phyloP scores from a whole-genome alignment of 2,888 invertebrate genomes.

The Ectobius pallidus region DNA sequence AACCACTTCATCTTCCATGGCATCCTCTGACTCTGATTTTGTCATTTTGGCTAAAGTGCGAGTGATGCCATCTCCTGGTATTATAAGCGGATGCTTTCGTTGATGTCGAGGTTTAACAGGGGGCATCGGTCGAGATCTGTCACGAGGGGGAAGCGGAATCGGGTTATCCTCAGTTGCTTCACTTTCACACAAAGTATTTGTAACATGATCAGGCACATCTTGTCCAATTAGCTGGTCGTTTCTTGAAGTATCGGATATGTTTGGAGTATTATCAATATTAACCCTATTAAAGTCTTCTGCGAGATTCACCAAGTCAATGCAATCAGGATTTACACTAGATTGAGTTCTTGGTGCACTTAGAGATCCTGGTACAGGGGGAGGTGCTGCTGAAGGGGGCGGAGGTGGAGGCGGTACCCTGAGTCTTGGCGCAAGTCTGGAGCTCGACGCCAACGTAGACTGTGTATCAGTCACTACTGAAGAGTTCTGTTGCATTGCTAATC shows the following conservation, averaged over 20 bases:
- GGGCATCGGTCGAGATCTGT: slow-evolving; percentile 68
- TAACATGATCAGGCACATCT: too few relatives aligned
- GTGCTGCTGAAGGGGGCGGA: slow-evolving; percentile 48
- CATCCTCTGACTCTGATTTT: slow-evolving; percentile 17
- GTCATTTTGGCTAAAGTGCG: slow-evolving; percentile 43
- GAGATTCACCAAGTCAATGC: too few relatives aligned
- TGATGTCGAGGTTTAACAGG: slow-evolving; percentile 74
- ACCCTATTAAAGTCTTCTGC: not conserved
- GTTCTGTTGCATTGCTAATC: slow-evolving; percentile 33
- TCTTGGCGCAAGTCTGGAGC: slow-evolving; percentile 27
- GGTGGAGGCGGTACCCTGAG: slow-evolving; percentile 49
- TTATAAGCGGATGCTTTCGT: slow-evolving; percentile 80
- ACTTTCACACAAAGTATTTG: not conserved
- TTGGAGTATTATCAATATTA: not conserved
- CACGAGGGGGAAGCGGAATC: slow-evolving; percentile 80
- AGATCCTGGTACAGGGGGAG: slow-evolving; percentile 44
- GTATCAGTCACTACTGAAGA: slow-evolving; percentile 34
- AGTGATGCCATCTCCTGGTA: slow-evolving; percentile 59
- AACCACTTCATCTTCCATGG: not conserved
- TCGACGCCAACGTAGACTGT: slow-evolving; percentile 3
- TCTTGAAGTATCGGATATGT: not conserved
- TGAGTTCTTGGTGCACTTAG: not conserved
- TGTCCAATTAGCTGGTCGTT: too few relatives aligned
- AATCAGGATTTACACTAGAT: too few relatives aligned
- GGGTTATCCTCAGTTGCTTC: slow-evolving; percentile 60